Evolutionary conservation across 1,140 invertebrate genomes (phyloP).

Genomic region (Conus betulinus): DNA sequence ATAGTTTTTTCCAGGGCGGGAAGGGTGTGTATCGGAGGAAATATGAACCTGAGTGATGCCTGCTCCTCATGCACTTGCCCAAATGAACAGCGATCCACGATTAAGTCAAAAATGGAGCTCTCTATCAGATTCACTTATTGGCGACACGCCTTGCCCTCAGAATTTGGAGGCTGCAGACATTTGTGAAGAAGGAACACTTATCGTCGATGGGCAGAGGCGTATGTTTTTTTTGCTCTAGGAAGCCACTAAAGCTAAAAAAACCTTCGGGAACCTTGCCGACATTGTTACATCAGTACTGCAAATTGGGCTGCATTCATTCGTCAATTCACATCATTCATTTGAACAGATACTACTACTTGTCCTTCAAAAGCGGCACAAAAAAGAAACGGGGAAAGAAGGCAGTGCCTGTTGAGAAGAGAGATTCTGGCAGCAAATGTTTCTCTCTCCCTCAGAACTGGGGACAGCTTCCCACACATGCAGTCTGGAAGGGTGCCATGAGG

Average conservation of each 20-base stretch:
- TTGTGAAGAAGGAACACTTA: not conserved
- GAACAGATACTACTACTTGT: not conserved
- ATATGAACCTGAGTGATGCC: not conserved
- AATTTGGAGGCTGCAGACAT: not conserved
- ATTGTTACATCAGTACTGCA: not conserved
- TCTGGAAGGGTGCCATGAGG: too few species aligned
- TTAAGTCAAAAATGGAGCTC: not conserved
- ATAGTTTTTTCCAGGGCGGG: not conserved
- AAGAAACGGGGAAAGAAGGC: not conserved
- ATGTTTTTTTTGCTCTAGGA: not conserved
- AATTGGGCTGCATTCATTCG: not conserved
- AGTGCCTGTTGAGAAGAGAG: constrained; percentile 9
- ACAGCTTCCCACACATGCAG: not conserved
- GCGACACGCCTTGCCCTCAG: constrained; percentile 1
- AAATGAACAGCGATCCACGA: not conserved
- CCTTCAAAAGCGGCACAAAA: not conserved
- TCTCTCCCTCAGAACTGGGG: not conserved
- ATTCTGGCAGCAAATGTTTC: not conserved
- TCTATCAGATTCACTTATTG: not conserved
- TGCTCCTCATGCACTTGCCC: not conserved
- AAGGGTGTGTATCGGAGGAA: not conserved
- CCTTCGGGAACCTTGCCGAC: not conserved
- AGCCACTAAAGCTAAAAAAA: not conserved
- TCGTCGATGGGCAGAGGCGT: not conserved
- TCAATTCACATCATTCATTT: too few species aligned